A percentile compares a stretch with the other conserved stretches of the same genome.
phyloP scores from a whole-genome alignment of 2,888 invertebrate genomes.

The Platycheirus albimanus region DNA sequence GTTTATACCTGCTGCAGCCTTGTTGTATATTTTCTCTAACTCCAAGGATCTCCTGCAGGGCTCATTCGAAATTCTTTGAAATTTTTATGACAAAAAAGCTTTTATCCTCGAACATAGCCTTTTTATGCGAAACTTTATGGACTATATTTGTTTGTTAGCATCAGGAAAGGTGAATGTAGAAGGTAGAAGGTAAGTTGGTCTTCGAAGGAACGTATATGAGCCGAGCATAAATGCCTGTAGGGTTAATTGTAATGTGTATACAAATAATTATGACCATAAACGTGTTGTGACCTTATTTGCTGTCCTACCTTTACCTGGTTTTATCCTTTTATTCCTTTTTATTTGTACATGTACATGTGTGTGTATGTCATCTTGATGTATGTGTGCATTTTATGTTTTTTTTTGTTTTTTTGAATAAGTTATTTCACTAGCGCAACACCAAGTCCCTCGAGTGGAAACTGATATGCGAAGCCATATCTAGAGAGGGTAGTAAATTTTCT shows the following conservation, averaged over 20 bases:
- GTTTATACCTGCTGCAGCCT: slow-evolving; percentile 41
- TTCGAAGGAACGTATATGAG: no score
- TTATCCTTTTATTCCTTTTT: slow-evolving; percentile 15
- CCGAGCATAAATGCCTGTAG: slow-evolving; percentile 27
- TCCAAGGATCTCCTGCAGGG: slow-evolving; percentile 52
- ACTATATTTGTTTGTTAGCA: slow-evolving; percentile 23
- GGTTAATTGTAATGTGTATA: slow-evolving; percentile 73
- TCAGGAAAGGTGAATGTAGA: neutral
- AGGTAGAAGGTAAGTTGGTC: neutral
- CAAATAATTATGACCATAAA: slow-evolving; percentile 73
- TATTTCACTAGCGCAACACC: slow-evolving; percentile 22
- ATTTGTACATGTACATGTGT: slow-evolving; percentile 21
- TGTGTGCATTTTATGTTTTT: slow-evolving; percentile 16
- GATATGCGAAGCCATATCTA: slow-evolving; percentile 54
- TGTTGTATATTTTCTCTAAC: slow-evolving; percentile 12
- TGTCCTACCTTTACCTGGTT: slow-evolving; percentile 16
- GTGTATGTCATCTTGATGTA: neutral
- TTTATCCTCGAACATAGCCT: slow-evolving; percentile 67
- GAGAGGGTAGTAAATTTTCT: slow-evolving; percentile 53
- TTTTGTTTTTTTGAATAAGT: slow-evolving; percentile 31
- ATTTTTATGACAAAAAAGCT: slow-evolving; percentile 72
- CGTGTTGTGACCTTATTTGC: slow-evolving; percentile 72
- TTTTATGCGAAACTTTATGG: slow-evolving; percentile 67
- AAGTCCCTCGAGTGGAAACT: slow-evolving; percentile 50
- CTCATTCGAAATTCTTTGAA: slow-evolving; percentile 70